Evolutionary conservation across 2,888 invertebrate genomes (phyloP), one percentile per base, ranked within the genome.

Genomic region (Noctua fimbriata): DNA sequence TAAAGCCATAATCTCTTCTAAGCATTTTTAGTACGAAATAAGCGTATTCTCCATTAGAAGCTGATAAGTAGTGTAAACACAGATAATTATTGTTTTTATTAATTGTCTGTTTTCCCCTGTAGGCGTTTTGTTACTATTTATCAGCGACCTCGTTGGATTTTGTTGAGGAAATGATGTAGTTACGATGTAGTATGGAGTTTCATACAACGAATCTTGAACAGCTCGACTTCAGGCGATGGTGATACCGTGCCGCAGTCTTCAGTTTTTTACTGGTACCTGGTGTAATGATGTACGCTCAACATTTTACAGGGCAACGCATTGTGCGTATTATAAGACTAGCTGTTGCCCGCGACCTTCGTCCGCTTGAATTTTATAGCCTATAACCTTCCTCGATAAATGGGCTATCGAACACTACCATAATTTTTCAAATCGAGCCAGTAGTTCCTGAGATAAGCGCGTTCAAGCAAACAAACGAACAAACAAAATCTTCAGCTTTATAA

Each of bases 21-120:
- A 65, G 28, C 32, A 55, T 32, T 7, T 36, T 49, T 49, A 49
- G 32, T 44, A 47, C 36, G 1, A 80, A 72, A 58, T 70, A 47
- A 44, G 41, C 16, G 72, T 32, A 71, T 80, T 71, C 41, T 67
- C 41, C 9, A 67, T 41, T 60, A 18, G 7, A 67, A 69, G 69
- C 36, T 47, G 60, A 80, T 72, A 72, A 80, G 24, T 36, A 41
- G 9, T 69, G n/a, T 70, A 73, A 81, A 73, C 60, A 67, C 18
- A 81, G 73, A 80, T 73, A 79, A 70, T 65, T 24, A 36, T 63
- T 79, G 78, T 78, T 80, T 77, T 66, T 65, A 70, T 69, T 79
- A 18, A 24, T 79, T 79, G 21, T n/a, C 2, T 21, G 69, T 63
- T 52, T 79, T 63, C 41, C 41, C 21, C 5, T 36, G 9, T 21